A percentile compares a stretch with the other conserved stretches of the same genome.
Conservation (phyloP, 2,888 invertebrate species). For the Hedychridium roseum region DNA sequence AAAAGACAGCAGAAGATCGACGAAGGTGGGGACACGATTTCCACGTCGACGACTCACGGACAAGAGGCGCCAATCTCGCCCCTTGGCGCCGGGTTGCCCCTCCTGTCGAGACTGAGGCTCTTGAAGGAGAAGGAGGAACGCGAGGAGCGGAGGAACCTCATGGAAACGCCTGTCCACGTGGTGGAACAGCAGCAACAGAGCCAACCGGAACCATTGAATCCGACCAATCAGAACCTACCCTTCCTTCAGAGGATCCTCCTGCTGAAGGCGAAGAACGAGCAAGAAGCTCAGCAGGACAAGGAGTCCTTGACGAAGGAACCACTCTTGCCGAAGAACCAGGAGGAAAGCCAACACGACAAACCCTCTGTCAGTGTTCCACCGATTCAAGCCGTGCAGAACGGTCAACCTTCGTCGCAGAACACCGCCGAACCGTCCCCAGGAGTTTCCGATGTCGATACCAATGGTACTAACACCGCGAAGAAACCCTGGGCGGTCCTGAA, state of each 20-base stretch:
- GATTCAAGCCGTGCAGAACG: too few relatives aligned
- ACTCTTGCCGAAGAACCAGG: constrained; percentile 42
- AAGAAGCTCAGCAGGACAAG: constrained; percentile 59
- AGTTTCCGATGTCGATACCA: background rate
- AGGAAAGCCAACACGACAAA: too few relatives aligned
- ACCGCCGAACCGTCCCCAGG: constrained; percentile 9
- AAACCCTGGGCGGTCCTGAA: constrained; percentile 82
- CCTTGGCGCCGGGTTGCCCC: constrained; percentile 84
- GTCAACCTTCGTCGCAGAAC: too few relatives aligned
- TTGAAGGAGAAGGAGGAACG: constrained; percentile 85
- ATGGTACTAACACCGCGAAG: constrained; percentile 65
- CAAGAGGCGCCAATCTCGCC: constrained; percentile 76
- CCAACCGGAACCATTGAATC: constrained; percentile 39
- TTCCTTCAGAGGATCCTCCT: constrained; percentile 78
- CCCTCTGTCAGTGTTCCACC: too few relatives aligned
- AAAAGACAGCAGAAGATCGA: constrained; percentile 65
- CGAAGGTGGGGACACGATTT: constrained; percentile 53
- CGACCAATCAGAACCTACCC: constrained; percentile 66
- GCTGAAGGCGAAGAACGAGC: constrained; percentile 79
- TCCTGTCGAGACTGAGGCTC: constrained; percentile 79
- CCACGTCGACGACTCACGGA: constrained; percentile 59
- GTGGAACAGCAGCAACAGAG: constrained; percentile 24
- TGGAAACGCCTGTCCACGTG: constrained; percentile 37
- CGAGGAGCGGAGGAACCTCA: constrained; percentile 56
- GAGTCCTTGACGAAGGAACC: constrained; percentile 50